phyloP scores from a whole-genome alignment of 2,888 invertebrate species.

The Heliothis peltigera region DNA sequence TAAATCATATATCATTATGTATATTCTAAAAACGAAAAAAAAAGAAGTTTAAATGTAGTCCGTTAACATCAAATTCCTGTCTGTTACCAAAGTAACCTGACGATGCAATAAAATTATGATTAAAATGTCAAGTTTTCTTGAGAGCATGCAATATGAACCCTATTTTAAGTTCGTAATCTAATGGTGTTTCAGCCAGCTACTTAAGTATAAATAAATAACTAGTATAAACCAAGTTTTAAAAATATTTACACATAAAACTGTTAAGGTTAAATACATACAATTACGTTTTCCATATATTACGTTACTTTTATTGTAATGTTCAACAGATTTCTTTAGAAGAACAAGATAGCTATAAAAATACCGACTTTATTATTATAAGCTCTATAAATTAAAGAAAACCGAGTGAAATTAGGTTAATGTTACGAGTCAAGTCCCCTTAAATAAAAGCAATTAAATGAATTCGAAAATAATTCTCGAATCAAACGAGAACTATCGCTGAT shows the following conservation, averaged over 20 bases:
- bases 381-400: slow-evolving; percentile 17
- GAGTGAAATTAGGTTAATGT: slow-evolving; percentile 35
- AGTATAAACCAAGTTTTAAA: slow-evolving; percentile 28
- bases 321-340: slow-evolving; percentile 23
- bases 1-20: slow-evolving; percentile 18
- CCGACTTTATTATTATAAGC: slow-evolving; percentile 39
- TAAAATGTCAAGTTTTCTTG: slow-evolving; percentile 18
- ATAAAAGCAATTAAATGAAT: slow-evolving; percentile 13
- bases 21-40: slow-evolving; percentile 25
- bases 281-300: slow-evolving; percentile 13
- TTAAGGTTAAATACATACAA: slow-evolving; percentile 9
- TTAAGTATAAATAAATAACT: slow-evolving; percentile 20
- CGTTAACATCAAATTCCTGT: slow-evolving; percentile 24
- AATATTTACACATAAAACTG: slow-evolving; percentile 28
- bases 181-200: neutral
- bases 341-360: slow-evolving; percentile 24
- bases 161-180: slow-evolving; percentile 15
- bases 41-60: slow-evolving; percentile 21
- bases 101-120: neutral
- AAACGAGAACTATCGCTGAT: slow-evolving; percentile 6
- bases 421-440: slow-evolving; percentile 16
- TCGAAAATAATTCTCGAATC: neutral
- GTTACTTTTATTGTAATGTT: neutral
- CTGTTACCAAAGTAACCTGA: slow-evolving; percentile 1
- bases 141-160: slow-evolving; percentile 2